These are phyloP conservation scores for Apostichopus japonicus DNA, from an alignment of 35 echinoderm and acorn worm species.

Conservation along the genomic window DNA sequence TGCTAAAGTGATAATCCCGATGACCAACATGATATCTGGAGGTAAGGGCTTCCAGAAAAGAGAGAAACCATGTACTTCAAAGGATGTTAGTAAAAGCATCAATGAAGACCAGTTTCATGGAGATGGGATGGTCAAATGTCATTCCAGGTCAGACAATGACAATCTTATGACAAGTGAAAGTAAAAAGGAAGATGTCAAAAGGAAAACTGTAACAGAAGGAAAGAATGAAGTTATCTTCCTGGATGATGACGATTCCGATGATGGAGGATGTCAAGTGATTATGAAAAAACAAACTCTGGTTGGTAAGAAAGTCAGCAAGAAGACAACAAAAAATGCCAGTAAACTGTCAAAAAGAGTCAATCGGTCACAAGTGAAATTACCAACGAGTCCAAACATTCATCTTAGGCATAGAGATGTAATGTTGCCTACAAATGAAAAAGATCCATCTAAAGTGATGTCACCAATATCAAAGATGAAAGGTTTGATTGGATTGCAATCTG, in stretches of 20 bases:
- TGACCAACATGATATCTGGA: neutral
- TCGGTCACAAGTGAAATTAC: too few relatives aligned
- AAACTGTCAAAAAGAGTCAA: too few relatives aligned
- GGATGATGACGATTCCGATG: neutral
- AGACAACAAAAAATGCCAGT: too few relatives aligned
- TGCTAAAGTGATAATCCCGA: slow-evolving; percentile 18
- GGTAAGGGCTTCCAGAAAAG: neutral
- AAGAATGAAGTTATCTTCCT: slow-evolving; percentile 6
- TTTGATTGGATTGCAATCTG: too few relatives aligned
- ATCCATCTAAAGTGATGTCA: too few relatives aligned
- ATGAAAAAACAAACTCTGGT: too few relatives aligned
- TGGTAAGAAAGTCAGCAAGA: too few relatives aligned
- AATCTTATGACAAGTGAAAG: neutral
- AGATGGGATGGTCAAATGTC: slow-evolving; percentile 28
- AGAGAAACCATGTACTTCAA: neutral
- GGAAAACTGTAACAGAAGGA: neutral
- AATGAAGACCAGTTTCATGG: neutral
- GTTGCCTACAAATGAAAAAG: too few relatives aligned
- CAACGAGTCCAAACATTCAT: too few relatives aligned
- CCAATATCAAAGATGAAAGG: too few relatives aligned
- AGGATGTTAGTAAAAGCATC: neutral
- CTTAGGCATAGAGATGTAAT: too few relatives aligned
- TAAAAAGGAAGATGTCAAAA: neutral
- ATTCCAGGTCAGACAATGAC: neutral
- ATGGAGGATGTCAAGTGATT: neutral